Conservation (phyloP, 2,113 vertebrate species). For the Maccullochella peelii region DNA sequence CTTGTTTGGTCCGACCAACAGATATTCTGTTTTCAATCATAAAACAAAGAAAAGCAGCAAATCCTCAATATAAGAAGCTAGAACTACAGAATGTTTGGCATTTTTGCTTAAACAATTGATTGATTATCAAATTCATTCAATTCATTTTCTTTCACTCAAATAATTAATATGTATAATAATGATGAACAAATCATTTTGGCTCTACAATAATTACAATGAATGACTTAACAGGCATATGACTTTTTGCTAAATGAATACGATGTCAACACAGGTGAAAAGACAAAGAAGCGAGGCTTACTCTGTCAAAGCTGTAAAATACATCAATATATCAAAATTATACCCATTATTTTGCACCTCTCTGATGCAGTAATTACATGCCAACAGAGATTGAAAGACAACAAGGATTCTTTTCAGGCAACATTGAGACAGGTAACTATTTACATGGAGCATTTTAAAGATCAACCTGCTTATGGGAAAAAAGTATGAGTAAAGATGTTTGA, state of each 20-base stretch:
- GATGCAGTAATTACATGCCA: too few species aligned
- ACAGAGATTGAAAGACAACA: too few species aligned
- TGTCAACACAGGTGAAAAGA: background rate
- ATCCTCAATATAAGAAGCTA: too few species aligned
- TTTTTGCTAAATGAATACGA: background rate
- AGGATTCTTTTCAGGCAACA: too few species aligned
- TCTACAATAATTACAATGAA: background rate
- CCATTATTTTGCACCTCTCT: too few species aligned
- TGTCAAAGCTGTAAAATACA: too few species aligned
- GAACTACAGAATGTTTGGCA: too few species aligned
- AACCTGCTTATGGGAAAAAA: background rate
- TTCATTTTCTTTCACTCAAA: background rate
- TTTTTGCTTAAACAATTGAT: background rate
- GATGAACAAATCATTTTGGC: background rate
- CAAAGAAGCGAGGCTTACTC: background rate
- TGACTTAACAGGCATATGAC: background rate
- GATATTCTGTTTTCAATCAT: background rate
- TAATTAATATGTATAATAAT: too few species aligned
- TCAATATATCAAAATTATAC: too few species aligned
- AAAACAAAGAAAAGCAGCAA: background rate
- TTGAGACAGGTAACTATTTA: too few species aligned
- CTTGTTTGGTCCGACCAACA: background rate
- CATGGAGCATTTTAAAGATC: background rate
- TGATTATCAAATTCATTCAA: too few species aligned
- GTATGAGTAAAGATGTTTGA: background rate